These are phyloP conservation scores for Ctenopoma multispine DNA, from an alignment of 2,797 vertebrate species.

Conservation along the genomic window DNA sequence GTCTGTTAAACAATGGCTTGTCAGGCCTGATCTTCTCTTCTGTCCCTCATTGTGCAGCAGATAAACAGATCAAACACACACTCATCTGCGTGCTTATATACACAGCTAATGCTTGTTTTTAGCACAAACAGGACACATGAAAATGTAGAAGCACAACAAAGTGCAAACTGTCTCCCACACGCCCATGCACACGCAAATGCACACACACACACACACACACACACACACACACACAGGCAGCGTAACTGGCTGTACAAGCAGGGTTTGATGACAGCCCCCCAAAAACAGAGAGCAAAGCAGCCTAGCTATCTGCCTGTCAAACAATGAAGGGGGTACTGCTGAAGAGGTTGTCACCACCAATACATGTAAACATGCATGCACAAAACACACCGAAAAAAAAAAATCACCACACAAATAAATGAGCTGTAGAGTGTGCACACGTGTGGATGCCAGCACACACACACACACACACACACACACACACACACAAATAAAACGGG, in stretches of 20 bases:
- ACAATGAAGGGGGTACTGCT: constrained; percentile 78
- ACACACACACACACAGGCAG: constrained; percentile 49
- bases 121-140: constrained; percentile 28
- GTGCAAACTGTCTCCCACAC: constrained; percentile 46
- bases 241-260: constrained; percentile 75
- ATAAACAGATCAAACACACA: constrained; percentile 63
- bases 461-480: constrained; percentile 33
- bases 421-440: constrained; percentile 56
- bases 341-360: constrained; percentile 81
- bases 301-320: constrained; percentile 81
- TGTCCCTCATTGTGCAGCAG: constrained; percentile 41
- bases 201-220: constrained; percentile 32
- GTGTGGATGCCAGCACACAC: constrained; percentile 46
- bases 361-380: constrained; percentile 76
- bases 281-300: constrained; percentile 81
- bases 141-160: constrained; percentile 45
- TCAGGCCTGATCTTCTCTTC: constrained; percentile 66
- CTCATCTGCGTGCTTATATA: constrained; percentile 24
- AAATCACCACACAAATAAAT: constrained; percentile 75
- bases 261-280: constrained; percentile 79
- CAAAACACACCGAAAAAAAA: constrained; percentile 59
- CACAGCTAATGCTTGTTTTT: constrained; percentile 11
- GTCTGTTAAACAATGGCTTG: constrained; percentile 73
- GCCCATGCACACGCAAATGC: constrained; percentile 19
- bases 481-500: constrained; percentile 46